phyloP scores from a whole-genome alignment of 2,888 invertebrate species.

The Urechis unicinctus region DNA sequence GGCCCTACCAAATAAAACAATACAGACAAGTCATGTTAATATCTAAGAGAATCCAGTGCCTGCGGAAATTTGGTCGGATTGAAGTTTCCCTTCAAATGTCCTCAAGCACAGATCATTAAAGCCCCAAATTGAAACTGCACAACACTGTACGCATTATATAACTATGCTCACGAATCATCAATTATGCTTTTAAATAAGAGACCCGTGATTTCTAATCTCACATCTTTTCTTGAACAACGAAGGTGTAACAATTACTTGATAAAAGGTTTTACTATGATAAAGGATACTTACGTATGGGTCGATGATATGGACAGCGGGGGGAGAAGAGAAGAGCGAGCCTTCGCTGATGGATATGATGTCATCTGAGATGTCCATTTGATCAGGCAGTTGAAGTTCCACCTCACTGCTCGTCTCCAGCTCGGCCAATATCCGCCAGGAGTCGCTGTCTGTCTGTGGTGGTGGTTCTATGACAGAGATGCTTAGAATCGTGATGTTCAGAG shows the following conservation, averaged over 20 bases:
- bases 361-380: not conserved
- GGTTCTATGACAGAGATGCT: constrained; percentile 1
- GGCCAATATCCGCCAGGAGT: not conserved
- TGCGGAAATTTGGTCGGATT: too few relatives aligned
- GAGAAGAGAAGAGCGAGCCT: not conserved
- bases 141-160: too few relatives aligned
- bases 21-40: not conserved
- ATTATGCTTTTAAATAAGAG: too few relatives aligned
- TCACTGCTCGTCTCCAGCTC: not conserved
- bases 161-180: too few relatives aligned
- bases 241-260: too few relatives aligned
- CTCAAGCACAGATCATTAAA: too few relatives aligned
- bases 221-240: too few relatives aligned
- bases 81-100: too few relatives aligned
- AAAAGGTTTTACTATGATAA: too few relatives aligned
- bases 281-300: not conserved
- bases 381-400: not conserved
- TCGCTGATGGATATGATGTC: not conserved
- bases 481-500: constrained; percentile 1
- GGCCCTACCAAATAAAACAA: not conserved
- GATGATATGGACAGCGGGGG: not conserved
- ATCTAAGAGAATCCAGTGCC: too few relatives aligned
- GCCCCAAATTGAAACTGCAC: too few relatives aligned
- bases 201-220: too few relatives aligned
- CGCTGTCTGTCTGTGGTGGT: not conserved